Base-by-base conservation (phyloP, 2,797 vertebrate genomes). In the Sparus aurata region DNA sequence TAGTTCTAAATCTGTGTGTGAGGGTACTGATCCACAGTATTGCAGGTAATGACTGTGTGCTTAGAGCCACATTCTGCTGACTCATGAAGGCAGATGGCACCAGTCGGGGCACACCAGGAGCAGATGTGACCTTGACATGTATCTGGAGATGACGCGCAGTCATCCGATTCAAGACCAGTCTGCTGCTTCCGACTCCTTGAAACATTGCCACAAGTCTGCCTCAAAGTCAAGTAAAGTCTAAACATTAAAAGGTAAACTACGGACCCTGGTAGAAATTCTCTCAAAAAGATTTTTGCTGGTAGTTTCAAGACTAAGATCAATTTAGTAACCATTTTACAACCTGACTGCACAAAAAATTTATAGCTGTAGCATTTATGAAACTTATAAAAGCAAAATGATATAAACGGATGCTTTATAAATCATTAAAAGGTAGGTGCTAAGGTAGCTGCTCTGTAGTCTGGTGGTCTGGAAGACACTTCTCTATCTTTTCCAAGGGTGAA, bases 111-210 rank as follows among this genome's bases (percentile, higher is more conserved):
- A 83, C 85, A 85, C 60, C 77, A 79, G 81, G 78, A 82, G 77
- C 91, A 92, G 92, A 90, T 90, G 89, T 93, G 90, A 90, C 90
- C 90, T 87, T 63, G 73, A 88, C 91, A 66, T 57, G 45, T 73
- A 70, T 81, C 58, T 76, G 57, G 62, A 83, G 76, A 73, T 47
- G 81, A 73, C 23, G 55, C 12, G 60, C 70, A 79, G 79, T 87
- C 84, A 84, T 78, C 83, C 73, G 60, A 78, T 63, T 80, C 69
- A 74, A 58, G 82, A 73, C 69, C 84, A 64, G 75, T 55, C 77
- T 75, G 83, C 81, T 69, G 79, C 64, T 41, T 54, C 59, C 20
- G 58, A 58, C 67, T 62, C 60, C 69, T 71, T 66, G 69, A 85
- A 85, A 65, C 41, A 6, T 11, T 46, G 79, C 55, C 73, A 77